Base-by-base conservation (phyloP, 2,113 vertebrate species). In the Equus quagga region DNA sequence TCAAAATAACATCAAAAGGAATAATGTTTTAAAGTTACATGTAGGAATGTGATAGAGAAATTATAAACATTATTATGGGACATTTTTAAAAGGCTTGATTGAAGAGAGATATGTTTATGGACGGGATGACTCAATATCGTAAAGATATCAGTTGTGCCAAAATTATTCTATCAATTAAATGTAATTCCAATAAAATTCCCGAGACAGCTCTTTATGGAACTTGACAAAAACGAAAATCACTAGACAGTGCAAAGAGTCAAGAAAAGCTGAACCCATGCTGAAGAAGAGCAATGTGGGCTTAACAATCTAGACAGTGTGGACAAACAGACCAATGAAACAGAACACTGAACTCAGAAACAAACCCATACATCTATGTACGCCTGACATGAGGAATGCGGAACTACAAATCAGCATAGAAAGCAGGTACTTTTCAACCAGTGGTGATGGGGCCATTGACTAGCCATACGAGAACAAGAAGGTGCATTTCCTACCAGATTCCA, bases 31-130 rank as follows among this genome's bases (percentile, higher is more conserved):
- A 62, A 96, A 82, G 41, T 75, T 81, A 81, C 15, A 49, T 18
- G 11, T 60, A 84, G 46, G 14, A 89, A 80, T 60, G 23, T 73
- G 81, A 92, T 49, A 10, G 19, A 62, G 31, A 88, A 92, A 90
- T 92, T 69, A 46, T 31, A 46, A 84, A 84, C 19, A 84, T 23
- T 51, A 78, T 58, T 91, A 41, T 23, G 65, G 46, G 23, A 78
- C 24, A 62, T 72, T 83, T 92, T 28, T 36, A 69, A 97, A 97
- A 94, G 54, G 28, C 41, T 87, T 75, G 56, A 44, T 49, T 79
- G 17, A 76, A 85, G 88, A 88, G 51, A 75, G 33, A 49, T 3
- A 83, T 10, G 15, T 60, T 80, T 87, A 69, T 62, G 13, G 26
- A 70, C 60, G 9, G 31, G 44, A 51, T 81, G 33, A 82, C 69